These are phyloP conservation scores for Eupithecia inturbata DNA, from an alignment of 2,888 invertebrate species.

Conservation along the genomic window DNA sequence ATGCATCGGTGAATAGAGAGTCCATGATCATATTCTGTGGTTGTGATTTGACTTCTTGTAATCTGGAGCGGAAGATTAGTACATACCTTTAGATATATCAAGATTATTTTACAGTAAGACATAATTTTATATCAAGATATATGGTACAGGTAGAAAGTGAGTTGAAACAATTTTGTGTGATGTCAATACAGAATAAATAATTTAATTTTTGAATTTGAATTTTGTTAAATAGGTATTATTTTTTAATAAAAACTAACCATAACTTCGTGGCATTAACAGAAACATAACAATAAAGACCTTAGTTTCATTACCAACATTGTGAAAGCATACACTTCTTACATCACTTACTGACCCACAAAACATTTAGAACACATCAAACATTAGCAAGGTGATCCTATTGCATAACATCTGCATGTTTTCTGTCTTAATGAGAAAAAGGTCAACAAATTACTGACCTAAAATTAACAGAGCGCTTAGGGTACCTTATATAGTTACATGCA, in stretches of 20 bases:
- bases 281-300: neutral
- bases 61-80: constrained; percentile 68
- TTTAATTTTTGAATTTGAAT: neutral
- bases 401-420: neutral
- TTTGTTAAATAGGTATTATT: too few relatives aligned
- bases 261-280: neutral
- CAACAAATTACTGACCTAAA: neutral
- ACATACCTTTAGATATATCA: neutral
- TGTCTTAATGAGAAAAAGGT: neutral
- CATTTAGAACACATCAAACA: constrained; percentile 41
- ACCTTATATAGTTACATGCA: neutral
- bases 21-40: constrained; percentile 93
- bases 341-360: constrained; percentile 46
- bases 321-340: constrained; percentile 10
- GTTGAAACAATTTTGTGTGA: neutral
- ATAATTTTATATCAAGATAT: neutral
- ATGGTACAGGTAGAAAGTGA: neutral
- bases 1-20: constrained; percentile 92
- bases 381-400: constrained; percentile 30
- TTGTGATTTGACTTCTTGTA: constrained; percentile 95
- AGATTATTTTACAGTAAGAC: neutral
- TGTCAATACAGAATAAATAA: neutral
- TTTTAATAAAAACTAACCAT: neutral
- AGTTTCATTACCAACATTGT: constrained; percentile 11
- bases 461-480: neutral